Conservation (phyloP, 2,113 vertebrate species). For the Zeus faber region DNA sequence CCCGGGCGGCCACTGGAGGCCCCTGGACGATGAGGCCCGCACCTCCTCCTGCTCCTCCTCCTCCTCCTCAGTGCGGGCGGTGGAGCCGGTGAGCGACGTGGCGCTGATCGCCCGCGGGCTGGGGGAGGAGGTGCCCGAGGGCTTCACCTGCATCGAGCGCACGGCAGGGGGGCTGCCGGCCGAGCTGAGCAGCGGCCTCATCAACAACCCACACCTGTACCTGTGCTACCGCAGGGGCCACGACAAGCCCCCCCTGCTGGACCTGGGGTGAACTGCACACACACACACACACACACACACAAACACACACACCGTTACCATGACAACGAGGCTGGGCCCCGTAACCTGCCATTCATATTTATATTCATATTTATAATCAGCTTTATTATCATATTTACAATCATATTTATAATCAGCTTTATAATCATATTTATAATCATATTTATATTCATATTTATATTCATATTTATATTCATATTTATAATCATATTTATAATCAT, state of each 20-base stretch:
- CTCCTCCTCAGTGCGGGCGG: slow-evolving; percentile 61
- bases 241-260: slow-evolving; percentile 86
- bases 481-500: too few relatives aligned
- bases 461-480: too few relatives aligned
- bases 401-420: too few relatives aligned
- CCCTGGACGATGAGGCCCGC: slow-evolving; percentile 79
- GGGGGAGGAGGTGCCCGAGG: slow-evolving; percentile 91
- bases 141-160: slow-evolving; percentile 93
- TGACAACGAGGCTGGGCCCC: too few relatives aligned
- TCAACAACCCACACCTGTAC: slow-evolving; percentile 90
- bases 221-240: slow-evolving; percentile 88
- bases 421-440: too few relatives aligned
- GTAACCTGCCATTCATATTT: too few relatives aligned
- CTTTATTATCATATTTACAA: too few relatives aligned
- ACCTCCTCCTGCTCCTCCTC: slow-evolving; percentile 5
- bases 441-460: too few relatives aligned
- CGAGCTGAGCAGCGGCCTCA: slow-evolving; percentile 86
- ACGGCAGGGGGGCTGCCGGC: slow-evolving; percentile 83
- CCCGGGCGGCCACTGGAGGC: slow-evolving; percentile 60
- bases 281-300: slow-evolving; percentile 4
- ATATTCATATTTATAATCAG: too few relatives aligned
- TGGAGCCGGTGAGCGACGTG: slow-evolving; percentile 87
- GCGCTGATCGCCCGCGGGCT: slow-evolving; percentile 86
- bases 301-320: slow-evolving; percentile 7
- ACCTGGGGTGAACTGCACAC: slow-evolving; percentile 79